Evolutionary conservation across 2,797 vertebrate genomes (phyloP), one percentile per base, ranked within the genome.

Genomic region (Peromyscus nudipes): DNA sequence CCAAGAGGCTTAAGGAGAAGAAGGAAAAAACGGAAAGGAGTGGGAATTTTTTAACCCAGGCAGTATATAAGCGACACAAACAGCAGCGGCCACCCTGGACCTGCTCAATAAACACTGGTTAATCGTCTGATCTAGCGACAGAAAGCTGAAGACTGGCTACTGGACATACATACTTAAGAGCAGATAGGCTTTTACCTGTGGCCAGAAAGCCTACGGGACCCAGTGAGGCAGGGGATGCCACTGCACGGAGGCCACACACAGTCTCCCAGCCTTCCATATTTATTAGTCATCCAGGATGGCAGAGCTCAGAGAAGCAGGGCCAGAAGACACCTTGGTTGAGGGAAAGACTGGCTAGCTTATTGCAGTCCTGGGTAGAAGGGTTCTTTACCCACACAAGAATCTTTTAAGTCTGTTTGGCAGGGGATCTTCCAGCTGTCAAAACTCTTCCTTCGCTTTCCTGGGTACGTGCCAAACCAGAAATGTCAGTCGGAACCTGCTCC

Each of bases 391-490:
- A 89, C 76, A 64, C 19, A 81, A 76, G 62, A 67, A 85, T 73
- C 67, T 96, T 94, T 62, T 43, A 94, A 87, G 52, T 83, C 82
- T 95, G 52, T 21, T 92, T 65, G 81, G 95, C 96, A 64, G 52
- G 75, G 64, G 73, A 94, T 75, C 89, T 71, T 94, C 92, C 91
- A 92, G 94, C 96, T 96, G 95, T 76, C 4, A 96, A 97, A 97
- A 96, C 92, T 71, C 93, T 96, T 69, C 83, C 75, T 81, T 92
- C 27, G 27, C 37, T 89, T 82, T 71, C 46, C 89, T 67, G 89
- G 98, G 94, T 85, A 96, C 96, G 89, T 43, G 96, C 96, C 96
- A 96, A 92, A 94, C 21, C 77, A 94, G 88, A 65, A 76, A 25
- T 46, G 62, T 81, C 95, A 84, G 2, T 94, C 95, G 95, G 31